Evolutionary conservation across 2,888 invertebrate genomes (phyloP), one percentile per base, ranked within the genome.

Genomic region (Loripinus fragilis): DNA sequence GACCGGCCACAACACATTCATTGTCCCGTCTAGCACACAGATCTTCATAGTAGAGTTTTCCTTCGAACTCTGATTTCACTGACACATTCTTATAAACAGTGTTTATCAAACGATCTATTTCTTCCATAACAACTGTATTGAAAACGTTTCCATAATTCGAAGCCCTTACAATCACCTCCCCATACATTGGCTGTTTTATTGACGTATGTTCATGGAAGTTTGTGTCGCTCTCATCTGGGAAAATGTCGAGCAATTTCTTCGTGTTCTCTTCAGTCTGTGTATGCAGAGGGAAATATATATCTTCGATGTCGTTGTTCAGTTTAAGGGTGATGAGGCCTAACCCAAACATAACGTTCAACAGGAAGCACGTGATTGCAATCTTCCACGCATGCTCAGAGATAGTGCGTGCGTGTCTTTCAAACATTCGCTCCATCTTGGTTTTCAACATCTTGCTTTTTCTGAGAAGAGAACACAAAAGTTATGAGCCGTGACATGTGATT

Each of bases 291-390:
- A 78, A 65, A 70, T 78, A 81, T 7, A 81, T 33, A 17, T 81
- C 78, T 41, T 75, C 75, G 25, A 81, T 81, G 67, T 78, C 72
- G 33, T 81, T 81, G 28, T 81, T 78, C 38, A 81, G 42, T 25
- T 69, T 70, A 7, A 78, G 48, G n/a, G 74, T 74, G 3, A 81
- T 30, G 48, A 81, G 71, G 2, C 74, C 77, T 7, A 81, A 30
- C 0, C 81, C 81, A 20, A 81, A 69, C 8, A 81, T 25, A 23
- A 73, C 71, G 25, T 81, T 74, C 50, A 81, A 42, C 20, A 81
- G 28, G 45, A 81, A 73, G 7, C 60, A 71, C 10, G 73, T 73
- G 15, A 77, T 41, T 23, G 71, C 70, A 3, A 77, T 71, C 38
- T 80, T 80, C 80, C 80, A 80, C 2, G 80, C 74, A 64, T 80